Percentiles rank a stretch among this genome's conserved stretches.
Conservation (phyloP, 53 echinoderm and acorn worm species). For the Pentamera pediparva region DNA sequence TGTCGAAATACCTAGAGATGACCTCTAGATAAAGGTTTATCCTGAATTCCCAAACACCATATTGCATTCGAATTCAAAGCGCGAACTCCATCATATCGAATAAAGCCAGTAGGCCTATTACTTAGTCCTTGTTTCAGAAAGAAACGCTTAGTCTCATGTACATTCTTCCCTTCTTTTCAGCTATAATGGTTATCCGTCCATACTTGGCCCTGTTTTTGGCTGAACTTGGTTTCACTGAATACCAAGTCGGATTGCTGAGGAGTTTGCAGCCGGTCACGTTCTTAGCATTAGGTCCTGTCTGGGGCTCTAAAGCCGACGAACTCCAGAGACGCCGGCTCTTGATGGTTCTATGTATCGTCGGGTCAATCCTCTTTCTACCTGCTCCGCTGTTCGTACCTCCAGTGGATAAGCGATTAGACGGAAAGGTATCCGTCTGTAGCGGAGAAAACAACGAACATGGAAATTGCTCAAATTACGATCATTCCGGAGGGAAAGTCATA, state of each 20-base stretch:
- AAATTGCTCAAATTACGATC: too few species aligned
- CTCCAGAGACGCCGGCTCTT: constrained; percentile 49
- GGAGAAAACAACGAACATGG: too few species aligned
- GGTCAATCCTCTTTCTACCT: constrained; percentile 28
- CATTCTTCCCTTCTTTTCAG: not conserved
- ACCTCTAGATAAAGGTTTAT: too few species aligned
- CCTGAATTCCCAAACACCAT: too few species aligned
- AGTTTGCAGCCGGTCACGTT: constrained; percentile 11
- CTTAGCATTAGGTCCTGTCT: constrained; percentile 46
- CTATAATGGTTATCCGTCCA: not conserved
- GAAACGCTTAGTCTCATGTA: too few species aligned
- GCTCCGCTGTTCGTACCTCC: constrained; percentile 36
- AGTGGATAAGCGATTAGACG: not conserved
- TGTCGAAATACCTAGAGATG: too few species aligned
- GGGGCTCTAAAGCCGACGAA: constrained; percentile 58
- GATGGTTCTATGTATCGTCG: constrained; percentile 25
- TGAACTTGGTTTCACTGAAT: constrained; percentile 17
- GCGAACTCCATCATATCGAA: too few species aligned
- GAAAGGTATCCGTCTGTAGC: too few species aligned
- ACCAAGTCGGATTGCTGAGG: constrained; percentile 15
- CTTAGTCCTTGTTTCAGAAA: too few species aligned
- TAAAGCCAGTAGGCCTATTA: too few species aligned
- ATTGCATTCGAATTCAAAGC: too few species aligned
- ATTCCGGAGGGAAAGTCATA: too few species aligned
- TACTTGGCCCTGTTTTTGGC: constrained; percentile 17